These are phyloP conservation scores for Merops nubicus DNA, from an alignment of 2,113 vertebrate species.

Conservation along the genomic window DNA sequence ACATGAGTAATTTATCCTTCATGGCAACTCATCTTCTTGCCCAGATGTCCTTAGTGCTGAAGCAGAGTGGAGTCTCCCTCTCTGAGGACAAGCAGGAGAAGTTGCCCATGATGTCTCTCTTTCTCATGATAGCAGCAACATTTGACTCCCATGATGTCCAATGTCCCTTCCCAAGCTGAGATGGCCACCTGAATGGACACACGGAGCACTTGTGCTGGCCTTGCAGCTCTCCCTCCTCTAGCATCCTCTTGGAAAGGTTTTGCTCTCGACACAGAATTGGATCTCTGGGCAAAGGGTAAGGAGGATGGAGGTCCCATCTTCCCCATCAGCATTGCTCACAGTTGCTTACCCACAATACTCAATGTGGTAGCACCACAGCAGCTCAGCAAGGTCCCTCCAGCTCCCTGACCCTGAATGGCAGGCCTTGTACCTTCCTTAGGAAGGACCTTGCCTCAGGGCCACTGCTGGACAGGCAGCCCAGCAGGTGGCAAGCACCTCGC, in stretches of 20 bases:
- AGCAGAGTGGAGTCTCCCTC: background rate
- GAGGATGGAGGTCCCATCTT: background rate
- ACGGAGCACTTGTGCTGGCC: rapidly evolving
- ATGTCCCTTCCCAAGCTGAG: background rate
- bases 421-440: background rate
- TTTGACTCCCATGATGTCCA: rapidly evolving
- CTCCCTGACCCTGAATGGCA: rapidly evolving
- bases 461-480: background rate
- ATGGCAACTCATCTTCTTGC: background rate
- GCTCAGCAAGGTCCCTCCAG: background rate
- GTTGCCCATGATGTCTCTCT: background rate
- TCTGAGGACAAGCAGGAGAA: background rate
- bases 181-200: background rate
- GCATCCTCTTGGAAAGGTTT: background rate
- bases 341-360: background rate
- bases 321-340: rapidly evolving
- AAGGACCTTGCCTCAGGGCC: background rate
- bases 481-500: rapidly evolving
- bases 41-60: background rate
- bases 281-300: background rate
- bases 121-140: background rate
- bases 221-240: background rate
- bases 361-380: background rate
- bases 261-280: background rate
- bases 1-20: background rate